Evolutionary conservation across 2,888 invertebrate species (phyloP).

Genomic region (Maniola hyperantus): DNA sequence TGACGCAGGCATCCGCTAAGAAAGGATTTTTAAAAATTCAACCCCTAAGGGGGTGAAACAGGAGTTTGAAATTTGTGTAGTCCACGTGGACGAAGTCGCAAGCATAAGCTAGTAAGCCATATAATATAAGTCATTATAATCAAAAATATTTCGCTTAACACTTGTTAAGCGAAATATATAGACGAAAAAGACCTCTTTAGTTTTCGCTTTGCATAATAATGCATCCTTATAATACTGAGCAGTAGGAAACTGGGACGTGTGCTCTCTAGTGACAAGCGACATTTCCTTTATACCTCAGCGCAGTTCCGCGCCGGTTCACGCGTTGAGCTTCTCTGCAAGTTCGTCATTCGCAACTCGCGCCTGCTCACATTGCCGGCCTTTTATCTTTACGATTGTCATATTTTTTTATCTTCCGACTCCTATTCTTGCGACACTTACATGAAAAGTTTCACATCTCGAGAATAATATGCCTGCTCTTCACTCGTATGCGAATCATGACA

Average conservation of each 20-base stretch:
- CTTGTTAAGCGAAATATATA: not conserved
- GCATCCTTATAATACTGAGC: constrained; percentile 12
- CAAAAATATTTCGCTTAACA: not conserved
- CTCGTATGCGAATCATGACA: too few species aligned
- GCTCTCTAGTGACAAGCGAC: constrained; percentile 9
- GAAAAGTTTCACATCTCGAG: too few species aligned
- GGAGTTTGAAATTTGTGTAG: too few species aligned
- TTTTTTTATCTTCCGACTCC: not conserved
- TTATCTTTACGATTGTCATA: not conserved
- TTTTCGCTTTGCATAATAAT: constrained; percentile 6
- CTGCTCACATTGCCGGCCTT: constrained; percentile 3
- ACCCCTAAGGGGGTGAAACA: too few species aligned
- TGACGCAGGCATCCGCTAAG: too few species aligned
- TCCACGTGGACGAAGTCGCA: too few species aligned
- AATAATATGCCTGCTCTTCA: too few species aligned
- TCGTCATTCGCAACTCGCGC: constrained; percentile 8
- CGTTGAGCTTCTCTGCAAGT: constrained; percentile 2
- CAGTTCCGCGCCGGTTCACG: constrained; percentile 4
- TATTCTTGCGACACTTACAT: too few species aligned
- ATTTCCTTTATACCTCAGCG: constrained; percentile 15
- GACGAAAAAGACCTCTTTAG: not conserved
- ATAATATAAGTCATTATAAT: too few species aligned
- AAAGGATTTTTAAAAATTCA: too few species aligned
- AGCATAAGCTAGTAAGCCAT: too few species aligned
- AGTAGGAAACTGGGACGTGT: constrained; percentile 9